Evolutionary conservation across 2,113 vertebrate genomes (phyloP).

Genomic region (Cavia porcellus): DNA sequence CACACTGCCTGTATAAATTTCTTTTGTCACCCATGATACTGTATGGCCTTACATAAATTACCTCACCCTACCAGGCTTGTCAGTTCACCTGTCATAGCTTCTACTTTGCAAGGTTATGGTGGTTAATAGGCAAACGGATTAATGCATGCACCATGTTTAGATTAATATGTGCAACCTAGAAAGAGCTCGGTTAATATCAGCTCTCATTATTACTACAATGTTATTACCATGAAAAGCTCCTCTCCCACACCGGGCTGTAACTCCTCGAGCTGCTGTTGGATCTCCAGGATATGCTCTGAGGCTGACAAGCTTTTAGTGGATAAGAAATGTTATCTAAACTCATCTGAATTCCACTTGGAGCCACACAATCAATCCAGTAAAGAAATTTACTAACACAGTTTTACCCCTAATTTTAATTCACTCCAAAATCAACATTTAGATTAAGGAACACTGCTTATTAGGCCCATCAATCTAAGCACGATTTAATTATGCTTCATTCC

Average conservation of each 20-base stretch:
- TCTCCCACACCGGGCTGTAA: background rate
- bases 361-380: background rate
- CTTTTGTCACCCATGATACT: background rate
- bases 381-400: conserved; percentile 63
- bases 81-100: background rate
- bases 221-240: background rate
- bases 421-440: conserved; percentile 74
- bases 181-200: background rate
- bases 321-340: background rate
- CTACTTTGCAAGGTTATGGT: background rate
- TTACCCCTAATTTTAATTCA: conserved; percentile 70
- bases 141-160: background rate
- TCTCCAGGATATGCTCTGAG: background rate
- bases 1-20: background rate
- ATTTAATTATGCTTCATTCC: conserved; percentile 63
- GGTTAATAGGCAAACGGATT: background rate
- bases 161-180: background rate
- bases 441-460: conserved; percentile 74
- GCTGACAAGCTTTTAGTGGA: background rate
- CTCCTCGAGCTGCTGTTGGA: background rate
- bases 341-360: conserved; percentile 56
- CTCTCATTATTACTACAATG: background rate
- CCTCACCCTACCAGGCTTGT: background rate
- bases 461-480: conserved; percentile 62
- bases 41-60: background rate